Percentiles rank a stretch among this genome's conserved stretches.
Evolutionary conservation across 2,113 vertebrate genomes (phyloP).

Genomic region (Hippocampus abdominalis): DNA sequence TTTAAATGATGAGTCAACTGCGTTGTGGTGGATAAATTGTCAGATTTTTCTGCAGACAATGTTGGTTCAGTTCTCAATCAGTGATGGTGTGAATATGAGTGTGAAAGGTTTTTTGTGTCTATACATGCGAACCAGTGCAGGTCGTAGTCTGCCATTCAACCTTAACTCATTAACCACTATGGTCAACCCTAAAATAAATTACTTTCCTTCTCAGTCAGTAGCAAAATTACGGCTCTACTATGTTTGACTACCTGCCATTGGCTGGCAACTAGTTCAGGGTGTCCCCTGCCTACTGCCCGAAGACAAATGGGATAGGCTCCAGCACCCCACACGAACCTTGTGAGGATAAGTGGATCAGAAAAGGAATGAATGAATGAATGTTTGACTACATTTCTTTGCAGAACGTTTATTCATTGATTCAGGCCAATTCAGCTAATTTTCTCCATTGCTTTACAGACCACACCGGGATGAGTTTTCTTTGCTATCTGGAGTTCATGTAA

Average conservation of each 20-base stretch:
- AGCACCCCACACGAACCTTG: no score
- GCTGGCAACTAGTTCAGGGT: no score
- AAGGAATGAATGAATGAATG: neutral
- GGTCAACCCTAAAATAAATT: conserved; percentile 28
- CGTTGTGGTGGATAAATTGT: no score
- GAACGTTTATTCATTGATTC: conserved; percentile 20
- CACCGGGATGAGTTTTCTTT: conserved; percentile 16
- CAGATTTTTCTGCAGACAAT: no score
- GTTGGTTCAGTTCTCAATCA: neutral
- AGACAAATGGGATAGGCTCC: no score
- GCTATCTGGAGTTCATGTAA: conserved; percentile 30
- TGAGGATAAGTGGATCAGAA: no score
- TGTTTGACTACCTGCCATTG: conserved; percentile 5
- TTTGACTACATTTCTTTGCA: conserved; percentile 20
- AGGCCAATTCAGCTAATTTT: conserved; percentile 1
- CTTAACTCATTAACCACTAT: neutral
- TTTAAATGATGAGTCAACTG: neutral
- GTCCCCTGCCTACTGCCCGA: no score
- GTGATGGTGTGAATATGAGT: neutral
- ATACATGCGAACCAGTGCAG: neutral
- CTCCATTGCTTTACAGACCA: neutral
- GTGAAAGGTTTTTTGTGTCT: neutral
- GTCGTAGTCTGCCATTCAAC: neutral
- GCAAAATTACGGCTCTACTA: conserved; percentile 15
- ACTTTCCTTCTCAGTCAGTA: conserved; percentile 9